Evolutionary conservation across 1,140 invertebrate genomes (phyloP).

Genomic region (Aphis gossypii): DNA sequence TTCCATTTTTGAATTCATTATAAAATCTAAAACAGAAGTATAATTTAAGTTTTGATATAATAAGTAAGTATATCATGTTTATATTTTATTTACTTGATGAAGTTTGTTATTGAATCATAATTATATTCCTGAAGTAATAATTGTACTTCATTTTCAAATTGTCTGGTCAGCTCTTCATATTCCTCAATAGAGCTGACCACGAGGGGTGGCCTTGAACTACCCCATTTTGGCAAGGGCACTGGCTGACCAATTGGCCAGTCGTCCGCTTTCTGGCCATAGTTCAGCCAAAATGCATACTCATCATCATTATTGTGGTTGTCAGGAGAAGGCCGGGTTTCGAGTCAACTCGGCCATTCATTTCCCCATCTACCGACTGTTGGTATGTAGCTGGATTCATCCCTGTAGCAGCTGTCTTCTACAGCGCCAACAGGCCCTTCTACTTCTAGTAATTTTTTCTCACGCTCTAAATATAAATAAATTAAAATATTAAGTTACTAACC

Average conservation of each 20-base stretch:
- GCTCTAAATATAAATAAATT: conserved; percentile 63
- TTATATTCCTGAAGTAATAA: conserved; percentile 78
- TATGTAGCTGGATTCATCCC: conserved; percentile 72
- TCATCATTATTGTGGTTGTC: conserved; percentile 47
- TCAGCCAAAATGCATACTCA: conserved; percentile 57
- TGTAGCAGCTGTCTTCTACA: conserved; percentile 67
- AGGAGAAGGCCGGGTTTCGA: conserved; percentile 66
- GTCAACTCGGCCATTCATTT: conserved; percentile 92
- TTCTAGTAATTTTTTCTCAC: conserved; percentile 68
- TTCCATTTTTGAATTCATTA: conserved; percentile 73
- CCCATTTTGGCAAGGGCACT: conserved; percentile 75
- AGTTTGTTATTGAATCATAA: conserved; percentile 88
- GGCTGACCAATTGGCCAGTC: conserved; percentile 71
- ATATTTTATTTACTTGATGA: conserved; percentile 68
- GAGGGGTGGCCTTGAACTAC: conserved; percentile 66
- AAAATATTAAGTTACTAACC: neutral
- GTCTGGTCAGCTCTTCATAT: conserved; percentile 80
- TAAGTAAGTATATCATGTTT: neutral
- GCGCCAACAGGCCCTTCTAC: conserved; percentile 69
- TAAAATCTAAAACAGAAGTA: conserved; percentile 70
- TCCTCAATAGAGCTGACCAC: conserved; percentile 70
- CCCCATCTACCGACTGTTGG: conserved; percentile 84
- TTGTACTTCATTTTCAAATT: conserved; percentile 78
- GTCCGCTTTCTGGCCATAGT: conserved; percentile 61
- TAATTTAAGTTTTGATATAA: neutral